Percentiles rank a stretch among this genome's conserved stretches.
Conservation (phyloP, 2,888 invertebrate genomes). For the Biston betularia region DNA sequence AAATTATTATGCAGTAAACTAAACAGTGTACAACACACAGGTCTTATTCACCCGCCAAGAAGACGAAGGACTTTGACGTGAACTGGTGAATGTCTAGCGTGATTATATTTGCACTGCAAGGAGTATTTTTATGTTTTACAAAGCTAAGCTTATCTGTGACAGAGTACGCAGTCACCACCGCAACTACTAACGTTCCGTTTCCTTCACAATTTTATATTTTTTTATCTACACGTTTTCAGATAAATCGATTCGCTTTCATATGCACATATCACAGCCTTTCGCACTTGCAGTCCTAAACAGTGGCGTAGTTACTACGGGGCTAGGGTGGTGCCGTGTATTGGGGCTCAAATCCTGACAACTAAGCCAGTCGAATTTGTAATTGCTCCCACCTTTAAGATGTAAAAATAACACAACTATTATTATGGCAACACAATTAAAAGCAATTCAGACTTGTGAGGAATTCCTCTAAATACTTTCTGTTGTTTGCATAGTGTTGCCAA, state of each 20-base stretch:
- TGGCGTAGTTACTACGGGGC: too few species aligned
- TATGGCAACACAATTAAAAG: too few species aligned
- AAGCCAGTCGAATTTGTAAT: neutral
- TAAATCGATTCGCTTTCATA: neutral
- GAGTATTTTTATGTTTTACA: conserved; percentile 3
- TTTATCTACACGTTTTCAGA: neutral
- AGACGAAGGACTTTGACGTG: conserved; percentile 74
- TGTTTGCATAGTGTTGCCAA: too few species aligned
- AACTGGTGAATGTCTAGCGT: conserved; percentile 64
- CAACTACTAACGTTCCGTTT: neutral
- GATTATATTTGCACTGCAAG: neutral
- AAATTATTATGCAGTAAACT: neutral
- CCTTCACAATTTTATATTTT: neutral
- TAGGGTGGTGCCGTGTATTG: neutral
- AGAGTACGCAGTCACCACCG: too few species aligned
- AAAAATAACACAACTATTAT: too few species aligned
- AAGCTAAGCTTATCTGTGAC: neutral
- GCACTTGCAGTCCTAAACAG: conserved; percentile 2
- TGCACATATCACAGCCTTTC: conserved; percentile 21
- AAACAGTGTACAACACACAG: conserved; percentile 50
- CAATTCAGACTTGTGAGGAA: too few species aligned
- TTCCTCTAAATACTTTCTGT: neutral
- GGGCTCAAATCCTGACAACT: neutral
- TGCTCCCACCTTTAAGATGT: too few species aligned
- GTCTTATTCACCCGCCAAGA: conserved; percentile 75